phyloP scores from a whole-genome alignment of 2,797 vertebrate genomes.

The Oryzias dopingdopingensis region DNA sequence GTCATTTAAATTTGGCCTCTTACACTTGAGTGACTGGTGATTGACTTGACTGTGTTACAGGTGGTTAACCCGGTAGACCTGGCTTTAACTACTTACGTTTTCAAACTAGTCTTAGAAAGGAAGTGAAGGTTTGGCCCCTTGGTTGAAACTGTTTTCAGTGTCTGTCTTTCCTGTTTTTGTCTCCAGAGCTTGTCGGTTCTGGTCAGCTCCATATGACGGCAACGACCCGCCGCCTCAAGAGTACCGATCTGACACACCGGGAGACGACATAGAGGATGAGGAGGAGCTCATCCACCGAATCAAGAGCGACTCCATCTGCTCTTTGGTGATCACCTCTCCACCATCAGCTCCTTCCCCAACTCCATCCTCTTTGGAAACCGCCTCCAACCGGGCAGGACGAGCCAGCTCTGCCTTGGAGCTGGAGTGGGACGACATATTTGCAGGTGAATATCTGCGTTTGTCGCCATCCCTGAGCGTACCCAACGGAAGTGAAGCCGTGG shows the following conservation, averaged over 20 bases:
- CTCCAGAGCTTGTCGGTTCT: slow-evolving; percentile 81
- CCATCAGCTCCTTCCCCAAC: slow-evolving; percentile 35
- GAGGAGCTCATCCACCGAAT: slow-evolving; percentile 19
- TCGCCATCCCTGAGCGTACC: not conserved
- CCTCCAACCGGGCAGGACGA: slow-evolving; percentile 64
- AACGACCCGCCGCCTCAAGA: slow-evolving; percentile 77
- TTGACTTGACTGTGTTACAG: too few relatives aligned
- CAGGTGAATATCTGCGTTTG: slow-evolving; percentile 26
- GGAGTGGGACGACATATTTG: slow-evolving; percentile 95
- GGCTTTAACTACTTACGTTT: too few relatives aligned
- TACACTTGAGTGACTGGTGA: too few relatives aligned
- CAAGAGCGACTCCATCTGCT: slow-evolving; percentile 38
- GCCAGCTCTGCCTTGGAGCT: slow-evolving; percentile 76
- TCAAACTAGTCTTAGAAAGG: too few relatives aligned
- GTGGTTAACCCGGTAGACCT: too few relatives aligned
- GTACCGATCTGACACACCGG: slow-evolving; percentile 43
- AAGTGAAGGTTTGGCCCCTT: too few relatives aligned
- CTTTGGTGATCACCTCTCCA: slow-evolving; percentile 22
- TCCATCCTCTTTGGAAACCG: slow-evolving; percentile 43
- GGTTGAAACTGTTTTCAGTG: too few relatives aligned
- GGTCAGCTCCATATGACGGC: slow-evolving; percentile 93
- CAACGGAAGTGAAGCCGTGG: not conserved
- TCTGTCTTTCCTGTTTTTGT: not conserved
- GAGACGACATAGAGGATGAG: slow-evolving; percentile 27
- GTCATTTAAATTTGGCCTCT: too few relatives aligned